phyloP scores from a whole-genome alignment of 2,113 vertebrate genomes.

The Scatophagus argus region DNA sequence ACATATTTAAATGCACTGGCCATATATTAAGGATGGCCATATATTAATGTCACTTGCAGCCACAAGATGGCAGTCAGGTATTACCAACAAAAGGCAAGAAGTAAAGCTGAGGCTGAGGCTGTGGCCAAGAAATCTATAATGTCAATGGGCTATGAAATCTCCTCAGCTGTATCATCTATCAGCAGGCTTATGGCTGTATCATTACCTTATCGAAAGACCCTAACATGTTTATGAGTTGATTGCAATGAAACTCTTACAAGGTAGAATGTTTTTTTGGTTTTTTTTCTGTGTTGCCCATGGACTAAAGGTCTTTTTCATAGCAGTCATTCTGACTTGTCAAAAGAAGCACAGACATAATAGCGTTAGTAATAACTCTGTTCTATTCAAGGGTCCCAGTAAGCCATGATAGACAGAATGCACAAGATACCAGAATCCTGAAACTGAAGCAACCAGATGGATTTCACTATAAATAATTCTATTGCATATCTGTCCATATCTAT shows the following conservation, averaged over 20 bases:
- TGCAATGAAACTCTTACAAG: neutral
- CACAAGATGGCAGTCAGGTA: constrained; percentile 56
- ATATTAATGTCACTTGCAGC: neutral
- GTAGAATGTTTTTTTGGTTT: neutral
- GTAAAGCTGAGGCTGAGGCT: neutral
- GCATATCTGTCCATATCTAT: neutral
- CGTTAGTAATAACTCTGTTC: neutral
- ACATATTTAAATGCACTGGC: neutral
- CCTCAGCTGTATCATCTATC: neutral
- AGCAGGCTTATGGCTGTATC: neutral
- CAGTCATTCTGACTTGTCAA: neutral
- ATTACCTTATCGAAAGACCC: neutral
- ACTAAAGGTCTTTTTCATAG: neutral
- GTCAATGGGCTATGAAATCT: neutral
- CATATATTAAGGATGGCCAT: neutral
- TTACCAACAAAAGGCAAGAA: neutral
- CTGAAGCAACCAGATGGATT: neutral
- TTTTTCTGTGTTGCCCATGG: neutral
- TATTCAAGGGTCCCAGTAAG: neutral
- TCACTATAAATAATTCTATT: neutral
- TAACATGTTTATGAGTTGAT: neutral
- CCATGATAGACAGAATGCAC: neutral
- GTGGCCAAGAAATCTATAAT: neutral
- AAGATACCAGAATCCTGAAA: neutral
- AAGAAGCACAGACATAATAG: neutral